Evolutionary conservation across 1,140 invertebrate species (phyloP), one percentile per base, ranked within the genome.

Genomic region (Colletes gigas): DNA sequence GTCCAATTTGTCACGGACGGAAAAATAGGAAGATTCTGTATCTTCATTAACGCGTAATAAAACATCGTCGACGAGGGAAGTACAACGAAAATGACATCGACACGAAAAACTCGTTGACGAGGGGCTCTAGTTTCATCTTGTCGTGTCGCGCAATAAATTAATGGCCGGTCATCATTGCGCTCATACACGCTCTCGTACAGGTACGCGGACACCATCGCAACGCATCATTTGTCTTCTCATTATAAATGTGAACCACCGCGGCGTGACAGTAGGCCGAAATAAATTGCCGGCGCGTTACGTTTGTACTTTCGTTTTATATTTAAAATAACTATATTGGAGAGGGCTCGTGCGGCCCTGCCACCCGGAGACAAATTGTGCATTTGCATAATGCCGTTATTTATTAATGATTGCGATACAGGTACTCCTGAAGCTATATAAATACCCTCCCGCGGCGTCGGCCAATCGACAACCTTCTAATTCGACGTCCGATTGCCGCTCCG

Each of bases 331-430:
- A 65, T 84, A 73, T 30, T 50, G 44, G 52, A 52, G 71, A 62
- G 54, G 67, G 82, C 78, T 71, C 77, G 78, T 67, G 77, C 83
- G 72, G 50, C 44, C 70, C 75, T 59, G 55, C 83, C 59, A 63
- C 59, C 47, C 71, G 54, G 79, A 90, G 90, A 91, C 90, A 90
- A 91, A 91, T 91, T 91, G 89, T 82, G 85, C 87, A 90, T 91
- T 91, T 91, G 88, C 88, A 91, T 91, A 90, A 91, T 91, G 88
- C 84, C 76, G 88, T 91, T 91, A 91, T 90, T 91, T 91, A 90
- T 91, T 90, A 91, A 90, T 82, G 86, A 88, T 80, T 30, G 76
- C 70, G 80, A 80, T 83, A 83, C 83, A 63, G 83, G 65, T 75
- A 85, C 81, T 80, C 73, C 59, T 62, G 77, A 81, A 65, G 78